Base-by-base conservation (phyloP, 2,888 invertebrate species). In the Apomyelois bistriatella region DNA sequence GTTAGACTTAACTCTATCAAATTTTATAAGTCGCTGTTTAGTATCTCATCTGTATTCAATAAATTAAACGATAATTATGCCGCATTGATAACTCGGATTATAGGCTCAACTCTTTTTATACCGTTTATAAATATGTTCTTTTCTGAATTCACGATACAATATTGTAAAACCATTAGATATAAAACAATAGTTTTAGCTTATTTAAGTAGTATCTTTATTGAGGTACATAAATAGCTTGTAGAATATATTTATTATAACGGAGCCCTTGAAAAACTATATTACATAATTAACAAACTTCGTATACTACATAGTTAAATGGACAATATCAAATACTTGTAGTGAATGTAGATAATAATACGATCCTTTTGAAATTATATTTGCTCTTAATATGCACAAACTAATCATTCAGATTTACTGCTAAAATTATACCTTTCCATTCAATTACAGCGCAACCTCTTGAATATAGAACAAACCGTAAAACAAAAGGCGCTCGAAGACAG, bases 21-120 rank as follows among this genome's bases (percentile, higher is more conserved):
- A 79, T 73, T 71, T 76, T 76, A 78, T 79, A 72, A 72, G 70
- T 72, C 72, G 60, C 60, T 74, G 64, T 73, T 83, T 80, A 82
- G 79, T 72, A 56, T 74, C 76, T 73, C 64, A 80, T 85, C 81
- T 77, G 76, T 85, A 85, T 84, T 82, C 82, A 73, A 79, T 77
- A 74, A 71, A 76, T 74, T 73, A 69, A 35, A 43, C 28, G 4
- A 43, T 52, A 43, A 52, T n/a, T 43, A 52, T 46, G 36, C 52
- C 43, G 43, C 28, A 43, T 52, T 9, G 3, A 36, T 43, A 10
- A 37, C 43, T 43, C 36, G 10, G 13, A 37, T 36, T 28, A 28
- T 43, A 52, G 35, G 41, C 32, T 30, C n/a, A 15, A 16, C 16
- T 28, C 40, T 36, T 42, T 35, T 41, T 36, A 51, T 36, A 13